Evolutionary conservation across 2,113 vertebrate genomes (phyloP), one percentile per base, ranked within the genome.

Genomic region (Pteropus alecto): DNA sequence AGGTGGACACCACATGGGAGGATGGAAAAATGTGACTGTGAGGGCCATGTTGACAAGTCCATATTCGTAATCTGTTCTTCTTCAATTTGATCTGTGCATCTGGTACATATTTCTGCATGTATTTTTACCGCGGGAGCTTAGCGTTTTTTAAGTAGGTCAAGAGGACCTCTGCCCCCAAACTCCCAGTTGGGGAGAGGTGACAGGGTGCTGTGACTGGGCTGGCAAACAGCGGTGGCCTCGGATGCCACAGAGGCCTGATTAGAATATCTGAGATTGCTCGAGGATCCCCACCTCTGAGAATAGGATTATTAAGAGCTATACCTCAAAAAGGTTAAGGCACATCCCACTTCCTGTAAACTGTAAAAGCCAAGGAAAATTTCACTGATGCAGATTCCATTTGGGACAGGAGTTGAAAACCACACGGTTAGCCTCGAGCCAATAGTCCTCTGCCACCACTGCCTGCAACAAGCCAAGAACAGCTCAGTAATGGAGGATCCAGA

Each of bases 1-100:
- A 97, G 95, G 96, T 96, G 93, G 90, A 71, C 33, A 7, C 87
- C 96, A 97, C 96, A 74, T 95, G 96, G 91, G 16, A 60, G n/a
- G 61, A 68, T 76, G 93, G 58, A 88, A 54, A 88, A 78, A 95
- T 21, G 87, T 97, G 96, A 67, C 46, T 48, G 78, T 77, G 97
- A 96, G 63, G 60, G 68, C 51, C 60, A 51, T 54, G 96, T 2
- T 94, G 93, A 95, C 95, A 97, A 83, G 38, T 90, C 74, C 38
- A 0, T 43, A 13, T 61, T 76, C 63, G 71, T 70, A 73, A 82
- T 94, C 87, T 77, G 26, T 21, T 92, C 56, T 30, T 71, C 88
- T 78, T 61, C 70, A 86, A 58, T 73, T 12, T 67, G 68, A 79
- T 92, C 74, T 60, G 79, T 78, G 54, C 84, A 95, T 90, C 84